These are phyloP conservation scores for Lontra canadensis DNA, from an alignment of 2,113 vertebrate genomes.

Conservation along the genomic window DNA sequence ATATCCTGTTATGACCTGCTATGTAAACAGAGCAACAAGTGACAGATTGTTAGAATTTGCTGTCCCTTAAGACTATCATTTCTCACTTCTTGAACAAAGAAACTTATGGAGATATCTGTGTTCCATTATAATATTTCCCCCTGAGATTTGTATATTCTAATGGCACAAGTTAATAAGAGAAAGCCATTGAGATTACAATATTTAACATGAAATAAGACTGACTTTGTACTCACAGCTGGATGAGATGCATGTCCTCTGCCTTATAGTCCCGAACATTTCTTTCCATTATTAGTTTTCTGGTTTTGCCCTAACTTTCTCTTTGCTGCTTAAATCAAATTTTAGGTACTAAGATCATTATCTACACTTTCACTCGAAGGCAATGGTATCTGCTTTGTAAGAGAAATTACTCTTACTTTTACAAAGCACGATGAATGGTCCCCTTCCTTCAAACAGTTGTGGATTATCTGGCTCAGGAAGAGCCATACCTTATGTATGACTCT, in stretches of 20 bases:
- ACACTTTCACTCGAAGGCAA: rapidly evolving
- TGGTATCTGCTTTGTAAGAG: not conserved
- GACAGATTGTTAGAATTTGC: not conserved
- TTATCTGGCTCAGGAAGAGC: not conserved
- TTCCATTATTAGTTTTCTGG: not conserved
- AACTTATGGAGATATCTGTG: not conserved
- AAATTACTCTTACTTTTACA: not conserved
- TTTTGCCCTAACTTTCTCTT: not conserved
- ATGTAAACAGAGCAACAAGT: not conserved
- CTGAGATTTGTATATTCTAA: not conserved
- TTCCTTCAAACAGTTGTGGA: not conserved
- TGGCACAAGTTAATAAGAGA: not conserved
- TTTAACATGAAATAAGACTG: not conserved
- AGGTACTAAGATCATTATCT: not conserved
- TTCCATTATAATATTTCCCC: not conserved
- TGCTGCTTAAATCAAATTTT: not conserved
- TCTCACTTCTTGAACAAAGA: not conserved
- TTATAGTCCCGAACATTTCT: not conserved
- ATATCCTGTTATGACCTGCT: not conserved
- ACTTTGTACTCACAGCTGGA: not conserved
- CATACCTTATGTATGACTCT: not conserved
- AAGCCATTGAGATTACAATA: not conserved
- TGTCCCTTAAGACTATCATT: not conserved
- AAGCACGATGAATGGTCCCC: rapidly evolving
- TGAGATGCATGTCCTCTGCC: not conserved